Percentiles rank a stretch among this genome's conserved stretches.
These are phyloP conservation scores for Miichthys miiuy DNA, from an alignment of 2,797 vertebrate species.

Conservation along the genomic window DNA sequence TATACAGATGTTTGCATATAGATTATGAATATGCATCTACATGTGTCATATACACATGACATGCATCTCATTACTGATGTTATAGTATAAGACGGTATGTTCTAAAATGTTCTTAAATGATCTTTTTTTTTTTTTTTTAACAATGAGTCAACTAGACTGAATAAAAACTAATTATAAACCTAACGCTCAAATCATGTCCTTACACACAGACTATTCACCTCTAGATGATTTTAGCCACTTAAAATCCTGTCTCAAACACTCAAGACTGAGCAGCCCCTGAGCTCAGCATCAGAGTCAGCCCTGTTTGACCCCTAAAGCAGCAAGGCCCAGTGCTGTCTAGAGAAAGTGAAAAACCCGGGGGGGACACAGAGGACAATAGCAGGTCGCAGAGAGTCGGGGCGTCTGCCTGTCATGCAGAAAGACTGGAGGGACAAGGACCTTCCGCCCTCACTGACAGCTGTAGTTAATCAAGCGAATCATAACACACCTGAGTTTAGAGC, in stretches of 20 bases:
- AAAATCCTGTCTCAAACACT: conserved; percentile 43
- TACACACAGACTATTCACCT: conserved; percentile 23
- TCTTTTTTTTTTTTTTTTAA: too few relatives aligned
- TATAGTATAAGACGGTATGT: not conserved
- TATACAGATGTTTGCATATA: conserved; percentile 59
- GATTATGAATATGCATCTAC: conserved; percentile 45
- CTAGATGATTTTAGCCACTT: conserved; percentile 21
- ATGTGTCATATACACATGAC: conserved; percentile 7
- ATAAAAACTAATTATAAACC: too few relatives aligned
- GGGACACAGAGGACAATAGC: conserved; percentile 46
- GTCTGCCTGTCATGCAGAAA: conserved; percentile 65
- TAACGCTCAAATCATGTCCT: conserved; percentile 3
- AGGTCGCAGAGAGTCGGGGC: conserved; percentile 40
- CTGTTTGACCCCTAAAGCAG: conserved; percentile 51
- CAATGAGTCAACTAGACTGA: not conserved
- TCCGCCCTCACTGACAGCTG: conserved; percentile 67
- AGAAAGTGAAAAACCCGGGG: conserved; percentile 54
- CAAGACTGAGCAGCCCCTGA: conserved; percentile 18
- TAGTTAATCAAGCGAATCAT: conserved; percentile 74
- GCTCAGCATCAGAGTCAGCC: conserved; percentile 38
- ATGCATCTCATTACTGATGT: conserved; percentile 19
- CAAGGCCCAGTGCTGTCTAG: conserved; percentile 64
- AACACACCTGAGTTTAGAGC: conserved; percentile 72
- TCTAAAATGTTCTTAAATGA: not conserved
- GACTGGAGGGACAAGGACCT: conserved; percentile 62